A percentile compares a stretch with the other conserved stretches of the same genome.
Evolutionary conservation across 2,888 invertebrate species (phyloP).

Genomic region (Melinaea marsaeus): DNA sequence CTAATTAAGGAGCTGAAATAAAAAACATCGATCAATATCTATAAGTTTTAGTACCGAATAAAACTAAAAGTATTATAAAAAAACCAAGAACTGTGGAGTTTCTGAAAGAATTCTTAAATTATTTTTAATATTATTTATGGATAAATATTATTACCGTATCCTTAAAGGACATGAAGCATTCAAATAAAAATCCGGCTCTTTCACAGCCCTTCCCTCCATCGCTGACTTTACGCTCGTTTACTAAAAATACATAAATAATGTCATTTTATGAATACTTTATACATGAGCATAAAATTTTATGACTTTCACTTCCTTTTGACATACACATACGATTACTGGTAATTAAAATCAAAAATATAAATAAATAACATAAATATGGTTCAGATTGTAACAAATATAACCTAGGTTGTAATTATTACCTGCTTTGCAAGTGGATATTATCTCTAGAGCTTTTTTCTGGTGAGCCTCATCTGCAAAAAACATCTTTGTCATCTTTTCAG

Average conservation of each 20-base stretch:
- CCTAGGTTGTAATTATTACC: slow-evolving; percentile 30
- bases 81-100: too few species aligned
- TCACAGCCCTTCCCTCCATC: slow-evolving; percentile 51
- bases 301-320: too few species aligned
- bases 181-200: slow-evolving; percentile 42
- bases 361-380: too few species aligned
- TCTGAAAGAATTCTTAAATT: too few species aligned
- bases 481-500: slow-evolving; percentile 34
- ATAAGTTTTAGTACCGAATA: too few species aligned
- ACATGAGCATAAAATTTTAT: too few species aligned
- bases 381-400: too few species aligned
- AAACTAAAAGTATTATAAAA: too few species aligned
- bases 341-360: too few species aligned
- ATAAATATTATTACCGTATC: slow-evolving; percentile 35
- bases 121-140: too few species aligned
- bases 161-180: slow-evolving; percentile 43
- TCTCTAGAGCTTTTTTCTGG: slow-evolving; percentile 33
- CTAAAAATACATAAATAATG: slow-evolving; percentile 36
- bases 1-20: background rate
- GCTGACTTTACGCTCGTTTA: slow-evolving; percentile 45
- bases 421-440: slow-evolving; percentile 40
- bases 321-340: too few species aligned
- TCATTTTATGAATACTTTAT: background rate
- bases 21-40: background rate
- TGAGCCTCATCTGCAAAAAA: slow-evolving; percentile 40